Evolutionary conservation across 2,888 invertebrate genomes (phyloP).

Genomic region (Suillia variegata): DNA sequence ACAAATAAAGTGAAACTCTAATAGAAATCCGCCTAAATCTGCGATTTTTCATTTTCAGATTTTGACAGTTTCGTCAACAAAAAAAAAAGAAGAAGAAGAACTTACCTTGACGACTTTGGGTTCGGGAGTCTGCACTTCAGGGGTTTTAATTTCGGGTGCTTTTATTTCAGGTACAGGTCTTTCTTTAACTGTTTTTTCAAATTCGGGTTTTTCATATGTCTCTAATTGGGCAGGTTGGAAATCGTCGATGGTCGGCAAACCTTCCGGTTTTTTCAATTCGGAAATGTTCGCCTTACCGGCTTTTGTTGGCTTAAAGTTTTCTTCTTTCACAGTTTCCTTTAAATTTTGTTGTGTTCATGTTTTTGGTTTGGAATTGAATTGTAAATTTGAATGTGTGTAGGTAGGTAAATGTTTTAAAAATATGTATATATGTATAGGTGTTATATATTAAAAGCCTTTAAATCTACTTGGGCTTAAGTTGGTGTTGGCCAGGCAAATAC

Average conservation of each 20-base stretch:
- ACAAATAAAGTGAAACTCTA: too few species aligned
- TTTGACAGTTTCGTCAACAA: too few species aligned
- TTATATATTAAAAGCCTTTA: too few species aligned
- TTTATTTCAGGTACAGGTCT: constrained; percentile 34
- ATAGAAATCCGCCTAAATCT: too few species aligned
- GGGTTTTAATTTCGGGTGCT: too few species aligned
- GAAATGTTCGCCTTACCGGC: constrained; percentile 44
- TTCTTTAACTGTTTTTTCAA: constrained; percentile 56
- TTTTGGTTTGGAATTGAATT: too few species aligned
- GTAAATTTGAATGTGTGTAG: too few species aligned
- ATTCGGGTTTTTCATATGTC: constrained; percentile 65
- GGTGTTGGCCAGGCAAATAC: too few species aligned
- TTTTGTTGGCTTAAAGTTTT: constrained; percentile 54
- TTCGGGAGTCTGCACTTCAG: constrained; percentile 19
- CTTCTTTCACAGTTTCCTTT: constrained; percentile 34
- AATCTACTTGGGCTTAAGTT: too few species aligned
- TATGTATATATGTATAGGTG: neutral
- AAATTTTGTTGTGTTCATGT: constrained; percentile 9
- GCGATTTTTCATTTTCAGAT: too few species aligned
- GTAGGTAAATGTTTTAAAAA: neutral
- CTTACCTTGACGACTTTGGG: too few species aligned
- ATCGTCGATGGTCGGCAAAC: constrained; percentile 68
- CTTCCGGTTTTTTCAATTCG: constrained; percentile 63
- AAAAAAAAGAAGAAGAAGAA: too few species aligned
- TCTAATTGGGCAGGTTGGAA: constrained; percentile 76